These are phyloP conservation scores for Helicorthomorpha holstii DNA, from an alignment of 1,140 invertebrate genomes.

Conservation along the genomic window DNA sequence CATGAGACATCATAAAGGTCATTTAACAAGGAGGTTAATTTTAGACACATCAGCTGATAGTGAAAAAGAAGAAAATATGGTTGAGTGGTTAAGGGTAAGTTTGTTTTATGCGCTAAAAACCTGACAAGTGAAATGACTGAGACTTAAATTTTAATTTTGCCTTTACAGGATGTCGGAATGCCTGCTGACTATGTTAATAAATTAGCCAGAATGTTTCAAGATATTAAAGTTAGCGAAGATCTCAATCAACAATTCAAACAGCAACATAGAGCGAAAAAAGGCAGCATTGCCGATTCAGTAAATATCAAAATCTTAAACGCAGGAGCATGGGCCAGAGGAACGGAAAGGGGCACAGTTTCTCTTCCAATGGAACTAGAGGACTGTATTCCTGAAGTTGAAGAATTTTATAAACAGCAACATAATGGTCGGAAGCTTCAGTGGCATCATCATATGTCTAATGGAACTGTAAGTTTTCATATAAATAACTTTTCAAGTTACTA, in stretches of 20 bases:
- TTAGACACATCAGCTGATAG: constrained; percentile 93
- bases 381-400: constrained; percentile 92
- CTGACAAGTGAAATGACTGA: constrained; percentile 1
- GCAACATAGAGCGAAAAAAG: constrained; percentile 36
- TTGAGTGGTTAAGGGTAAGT: constrained; percentile 59
- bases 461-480: constrained; percentile 41
- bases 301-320: constrained; percentile 86
- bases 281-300: constrained; percentile 33
- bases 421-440: constrained; percentile 95
- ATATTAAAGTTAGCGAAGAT: constrained; percentile 97
- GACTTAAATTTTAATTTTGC: constrained; percentile 1
- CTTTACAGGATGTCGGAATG: constrained; percentile 69
- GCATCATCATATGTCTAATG: constrained; percentile 99
- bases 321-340: constrained; percentile 90
- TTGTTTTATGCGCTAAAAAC: not conserved
- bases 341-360: constrained; percentile 84
- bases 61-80: constrained; percentile 99
- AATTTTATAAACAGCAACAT: constrained; percentile 89
- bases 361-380: constrained; percentile 94
- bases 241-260: constrained; percentile 87
- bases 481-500: not conserved
- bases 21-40: constrained; percentile 87
- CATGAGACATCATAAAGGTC: constrained; percentile 98
- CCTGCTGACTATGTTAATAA: constrained; percentile 99
- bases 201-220: constrained; percentile 70